A percentile compares a stretch with the other conserved stretches of the same genome.
These are phyloP conservation scores for Pocillopora damicornis DNA, from an alignment of 64 coral and sea anemone species.

Conservation along the genomic window DNA sequence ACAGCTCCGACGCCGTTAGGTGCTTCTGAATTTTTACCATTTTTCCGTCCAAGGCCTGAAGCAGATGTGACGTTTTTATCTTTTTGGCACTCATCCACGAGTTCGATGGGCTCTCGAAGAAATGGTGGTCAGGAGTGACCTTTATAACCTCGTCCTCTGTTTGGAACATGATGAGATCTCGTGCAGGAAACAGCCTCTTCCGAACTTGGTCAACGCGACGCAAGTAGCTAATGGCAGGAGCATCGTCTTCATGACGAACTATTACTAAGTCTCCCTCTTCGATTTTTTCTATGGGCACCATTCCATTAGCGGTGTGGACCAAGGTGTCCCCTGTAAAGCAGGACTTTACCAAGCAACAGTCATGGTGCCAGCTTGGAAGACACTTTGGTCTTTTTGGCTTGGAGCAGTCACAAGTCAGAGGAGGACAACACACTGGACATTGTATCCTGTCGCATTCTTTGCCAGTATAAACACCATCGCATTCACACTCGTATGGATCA, in stretches of 20 bases:
- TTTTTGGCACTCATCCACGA: slow-evolving; percentile 62
- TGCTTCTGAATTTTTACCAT: slow-evolving; percentile 40
- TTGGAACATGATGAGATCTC: slow-evolving; percentile 56
- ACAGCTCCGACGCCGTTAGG: slow-evolving; percentile 32
- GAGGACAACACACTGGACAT: slow-evolving; percentile 84
- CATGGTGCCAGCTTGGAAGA: slow-evolving; percentile 63
- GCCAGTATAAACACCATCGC: neutral
- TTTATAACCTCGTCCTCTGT: slow-evolving; percentile 56
- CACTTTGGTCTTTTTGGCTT: slow-evolving; percentile 22
- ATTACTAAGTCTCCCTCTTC: slow-evolving; percentile 76
- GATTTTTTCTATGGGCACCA: slow-evolving; percentile 67
- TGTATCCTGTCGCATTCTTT: slow-evolving; percentile 68
- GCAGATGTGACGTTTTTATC: slow-evolving; percentile 50
- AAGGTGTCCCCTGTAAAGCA: slow-evolving; percentile 85
- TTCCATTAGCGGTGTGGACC: slow-evolving; percentile 66
- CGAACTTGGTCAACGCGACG: slow-evolving; percentile 67
- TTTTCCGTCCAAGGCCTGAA: slow-evolving; percentile 61
- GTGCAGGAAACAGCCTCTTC: slow-evolving; percentile 40
- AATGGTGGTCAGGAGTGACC: slow-evolving; percentile 63
- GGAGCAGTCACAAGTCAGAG: slow-evolving; percentile 78
- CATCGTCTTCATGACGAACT: slow-evolving; percentile 68
- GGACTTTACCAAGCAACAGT: slow-evolving; percentile 83
- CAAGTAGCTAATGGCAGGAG: slow-evolving; percentile 45
- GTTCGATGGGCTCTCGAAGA: slow-evolving; percentile 38
- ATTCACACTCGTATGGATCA: slow-evolving; percentile 64